Evolutionary conservation across 1,140 invertebrate genomes (phyloP).

Genomic region (Drosophila triauraria): DNA sequence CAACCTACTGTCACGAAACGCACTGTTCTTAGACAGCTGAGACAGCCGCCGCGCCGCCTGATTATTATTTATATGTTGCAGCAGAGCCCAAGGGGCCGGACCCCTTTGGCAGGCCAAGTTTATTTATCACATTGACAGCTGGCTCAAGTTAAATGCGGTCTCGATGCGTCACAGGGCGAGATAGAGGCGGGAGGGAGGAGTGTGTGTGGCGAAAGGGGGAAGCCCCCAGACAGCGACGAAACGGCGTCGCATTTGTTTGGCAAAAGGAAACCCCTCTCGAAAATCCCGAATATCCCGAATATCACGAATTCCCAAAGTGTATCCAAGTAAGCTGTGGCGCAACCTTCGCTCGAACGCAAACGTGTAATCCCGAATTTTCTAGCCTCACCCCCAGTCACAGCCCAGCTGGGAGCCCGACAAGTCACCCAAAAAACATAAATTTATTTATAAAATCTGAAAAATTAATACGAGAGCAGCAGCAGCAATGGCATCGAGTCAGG

Average conservation of each 20-base stretch:
- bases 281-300: too few species aligned
- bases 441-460: neutral
- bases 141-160: slow-evolving; percentile 74
- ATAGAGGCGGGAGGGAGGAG: too few species aligned
- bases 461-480: neutral
- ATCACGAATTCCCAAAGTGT: slow-evolving; percentile 2
- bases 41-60: slow-evolving; percentile 14
- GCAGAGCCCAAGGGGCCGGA: slow-evolving; percentile 18
- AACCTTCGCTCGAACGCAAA: too few species aligned
- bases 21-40: slow-evolving; percentile 25
- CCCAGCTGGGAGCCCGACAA: neutral
- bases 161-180: slow-evolving; percentile 44
- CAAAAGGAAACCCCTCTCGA: neutral
- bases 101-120: slow-evolving; percentile 57
- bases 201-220: too few species aligned
- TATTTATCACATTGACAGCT: slow-evolving; percentile 82
- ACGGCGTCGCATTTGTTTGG: slow-evolving; percentile 64
- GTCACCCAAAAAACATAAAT: too few species aligned
- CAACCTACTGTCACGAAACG: slow-evolving; percentile 6
- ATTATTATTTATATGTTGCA: slow-evolving; percentile 58
- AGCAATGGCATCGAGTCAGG: neutral
- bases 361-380: too few species aligned
- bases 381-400: neutral
- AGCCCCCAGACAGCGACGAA: slow-evolving; percentile 28
- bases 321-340: too few species aligned